Conservation (phyloP, 2,797 vertebrate species). For the Acropternis orthonyx region DNA sequence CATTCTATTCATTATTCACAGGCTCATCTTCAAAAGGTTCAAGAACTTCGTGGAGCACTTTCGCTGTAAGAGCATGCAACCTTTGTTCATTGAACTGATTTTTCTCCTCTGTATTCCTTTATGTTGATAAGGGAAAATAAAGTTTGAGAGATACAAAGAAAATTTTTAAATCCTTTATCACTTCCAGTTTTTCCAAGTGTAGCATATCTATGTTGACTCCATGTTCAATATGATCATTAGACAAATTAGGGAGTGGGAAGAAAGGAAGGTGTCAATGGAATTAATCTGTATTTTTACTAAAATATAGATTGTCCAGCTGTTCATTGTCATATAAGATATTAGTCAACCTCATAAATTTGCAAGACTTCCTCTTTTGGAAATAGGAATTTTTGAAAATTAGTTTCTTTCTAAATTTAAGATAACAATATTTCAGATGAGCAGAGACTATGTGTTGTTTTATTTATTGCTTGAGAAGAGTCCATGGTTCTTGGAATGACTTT, state of each 20-base stretch:
- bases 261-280: background rate
- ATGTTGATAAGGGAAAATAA: constrained; percentile 26
- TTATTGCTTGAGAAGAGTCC: background rate
- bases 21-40: constrained; percentile 48
- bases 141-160: background rate
- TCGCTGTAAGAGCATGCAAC: background rate
- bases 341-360: background rate
- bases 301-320: background rate
- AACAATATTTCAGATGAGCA: background rate
- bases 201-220: background rate
- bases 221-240: background rate
- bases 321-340: background rate
- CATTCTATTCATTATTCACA: constrained; percentile 23
- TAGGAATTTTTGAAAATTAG: background rate
- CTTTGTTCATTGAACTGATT: background rate
- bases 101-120: background rate
- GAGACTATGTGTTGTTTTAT: background rate
- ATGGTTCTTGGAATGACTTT: background rate
- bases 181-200: constrained; percentile 16
- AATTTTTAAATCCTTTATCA: background rate
- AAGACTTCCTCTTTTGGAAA: background rate
- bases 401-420: background rate
- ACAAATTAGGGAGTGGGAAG: background rate
- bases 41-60: background rate
- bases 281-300: background rate